Base-by-base conservation (phyloP, 2,113 vertebrate genomes). In the Neolamprologus hecqui region DNA sequence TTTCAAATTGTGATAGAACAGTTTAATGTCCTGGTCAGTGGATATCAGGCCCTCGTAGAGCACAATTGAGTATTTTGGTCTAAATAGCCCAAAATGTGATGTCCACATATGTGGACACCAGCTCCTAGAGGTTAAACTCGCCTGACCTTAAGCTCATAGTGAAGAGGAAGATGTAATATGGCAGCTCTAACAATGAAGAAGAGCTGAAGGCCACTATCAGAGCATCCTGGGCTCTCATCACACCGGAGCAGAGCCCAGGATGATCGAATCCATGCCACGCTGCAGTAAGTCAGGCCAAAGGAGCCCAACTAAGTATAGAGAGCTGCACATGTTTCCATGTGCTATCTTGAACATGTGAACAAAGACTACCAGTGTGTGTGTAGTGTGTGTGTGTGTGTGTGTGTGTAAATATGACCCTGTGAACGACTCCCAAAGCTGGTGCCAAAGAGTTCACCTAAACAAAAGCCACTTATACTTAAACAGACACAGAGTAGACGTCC, bases 61-160 rank as follows among this genome's bases (percentile, higher is more conserved):
- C 0, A 55, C 0, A 7, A 7, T 0, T 1, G 54, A 55, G 54
- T 26, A 26, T 55, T 55, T 55, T 55, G 54, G 6, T 26, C 2
- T 26, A 55, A 55, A 55, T 3, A 55, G 3, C 12, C 12, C 3
- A 8, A 57, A 55, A 57, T 57, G 21, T 3, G 4, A 57, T 26
- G 54, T 26, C 21, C 21, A 57, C 54, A 26, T 57, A 26, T 57
- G 0, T 57, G 54, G 21, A 13, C 2, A 0, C 11, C 54, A 26
- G 54, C 1, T 57, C 4, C 4, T 1, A 57, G 54, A 57, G 21
- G 12, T 57, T 57, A 55, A 57, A 57, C 21, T 26, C 12, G 1
- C 54, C 21, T 57, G 54, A 57, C 54, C 54, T 14, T 26, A 57
- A 57, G 54, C 54, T 1, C 23, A 5, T 26, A 57, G 21, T 57